Conservation (phyloP, 2,113 vertebrate species). For the Ondatra zibethicus region DNA sequence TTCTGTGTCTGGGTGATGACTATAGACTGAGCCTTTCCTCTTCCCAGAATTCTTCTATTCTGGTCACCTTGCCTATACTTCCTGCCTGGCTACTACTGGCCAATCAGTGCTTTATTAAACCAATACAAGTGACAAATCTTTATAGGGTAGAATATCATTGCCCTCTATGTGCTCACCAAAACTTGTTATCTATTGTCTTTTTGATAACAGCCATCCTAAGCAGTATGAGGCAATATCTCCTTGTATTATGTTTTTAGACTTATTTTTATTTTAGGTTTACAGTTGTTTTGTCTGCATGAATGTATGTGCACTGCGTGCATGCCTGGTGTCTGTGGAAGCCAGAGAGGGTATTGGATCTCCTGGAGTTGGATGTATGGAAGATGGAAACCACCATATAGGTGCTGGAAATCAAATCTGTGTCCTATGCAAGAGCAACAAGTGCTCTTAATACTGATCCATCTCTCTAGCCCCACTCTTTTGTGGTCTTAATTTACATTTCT, state of each 20-base stretch:
- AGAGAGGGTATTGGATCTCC: neutral
- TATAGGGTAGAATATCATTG: too few species aligned
- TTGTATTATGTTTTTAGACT: neutral
- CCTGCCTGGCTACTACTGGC: too few species aligned
- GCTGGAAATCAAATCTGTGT: neutral
- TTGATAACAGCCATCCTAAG: neutral
- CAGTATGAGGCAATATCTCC: neutral
- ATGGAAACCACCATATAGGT: neutral
- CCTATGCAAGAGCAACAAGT: neutral
- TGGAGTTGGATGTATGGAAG: neutral
- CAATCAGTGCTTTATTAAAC: too few species aligned
- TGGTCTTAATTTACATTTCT: neutral
- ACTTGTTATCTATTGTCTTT: too few species aligned
- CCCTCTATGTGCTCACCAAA: neutral
- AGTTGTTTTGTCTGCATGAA: neutral
- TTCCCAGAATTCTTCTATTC: too few species aligned
- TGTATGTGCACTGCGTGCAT: neutral
- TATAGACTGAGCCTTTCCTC: too few species aligned
- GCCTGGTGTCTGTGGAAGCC: neutral
- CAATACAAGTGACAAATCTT: too few species aligned
- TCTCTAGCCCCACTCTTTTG: neutral
- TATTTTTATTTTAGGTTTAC: neutral
- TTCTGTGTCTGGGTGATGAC: too few species aligned
- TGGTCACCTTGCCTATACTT: too few species aligned
- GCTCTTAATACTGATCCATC: neutral